Evolutionary conservation across 2,797 vertebrate species (phyloP).

Genomic region (Halcyon badia): DNA sequence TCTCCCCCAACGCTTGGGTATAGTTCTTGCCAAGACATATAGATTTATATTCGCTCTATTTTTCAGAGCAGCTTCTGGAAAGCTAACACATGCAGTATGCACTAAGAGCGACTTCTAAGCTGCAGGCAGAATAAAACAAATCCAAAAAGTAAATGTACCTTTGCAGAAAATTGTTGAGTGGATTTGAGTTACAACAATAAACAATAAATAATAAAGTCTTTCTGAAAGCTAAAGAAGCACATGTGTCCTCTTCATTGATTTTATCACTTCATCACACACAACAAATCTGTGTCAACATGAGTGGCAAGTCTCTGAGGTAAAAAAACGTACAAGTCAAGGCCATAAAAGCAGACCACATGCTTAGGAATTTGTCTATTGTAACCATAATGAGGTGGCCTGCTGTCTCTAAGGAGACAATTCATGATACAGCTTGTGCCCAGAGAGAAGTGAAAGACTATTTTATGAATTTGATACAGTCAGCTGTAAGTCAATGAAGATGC

Average conservation of each 20-base stretch:
- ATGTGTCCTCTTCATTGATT: constrained; percentile 77
- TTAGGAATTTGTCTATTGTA: constrained; percentile 77
- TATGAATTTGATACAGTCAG: constrained; percentile 26
- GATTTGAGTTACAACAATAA: constrained; percentile 71
- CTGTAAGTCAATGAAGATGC: constrained; percentile 45
- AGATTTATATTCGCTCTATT: constrained; percentile 45
- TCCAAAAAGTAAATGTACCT: constrained; percentile 67
- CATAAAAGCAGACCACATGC: constrained; percentile 72
- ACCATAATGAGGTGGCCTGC: constrained; percentile 72
- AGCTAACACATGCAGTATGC: neutral
- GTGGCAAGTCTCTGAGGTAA: constrained; percentile 78
- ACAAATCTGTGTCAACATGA: constrained; percentile 81
- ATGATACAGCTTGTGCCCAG: constrained; percentile 50
- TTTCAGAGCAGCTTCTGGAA: constrained; percentile 54
- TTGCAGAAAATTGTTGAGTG: constrained; percentile 63
- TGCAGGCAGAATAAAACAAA: constrained; percentile 55
- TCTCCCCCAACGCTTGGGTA: neutral
- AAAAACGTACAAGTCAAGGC: constrained; percentile 78
- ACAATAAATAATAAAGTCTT: constrained; percentile 72
- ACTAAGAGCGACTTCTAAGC: constrained; percentile 39
- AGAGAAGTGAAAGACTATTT: constrained; percentile 49
- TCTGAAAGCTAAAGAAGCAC: constrained; percentile 64
- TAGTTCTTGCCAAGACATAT: constrained; percentile 10
- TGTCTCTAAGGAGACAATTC: constrained; percentile 73
- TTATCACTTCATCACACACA: constrained; percentile 79